Percentiles rank a stretch among this genome's conserved stretches.
Conservation (phyloP, 2,113 vertebrate species). For the Epinephelus fuscoguttatus region DNA sequence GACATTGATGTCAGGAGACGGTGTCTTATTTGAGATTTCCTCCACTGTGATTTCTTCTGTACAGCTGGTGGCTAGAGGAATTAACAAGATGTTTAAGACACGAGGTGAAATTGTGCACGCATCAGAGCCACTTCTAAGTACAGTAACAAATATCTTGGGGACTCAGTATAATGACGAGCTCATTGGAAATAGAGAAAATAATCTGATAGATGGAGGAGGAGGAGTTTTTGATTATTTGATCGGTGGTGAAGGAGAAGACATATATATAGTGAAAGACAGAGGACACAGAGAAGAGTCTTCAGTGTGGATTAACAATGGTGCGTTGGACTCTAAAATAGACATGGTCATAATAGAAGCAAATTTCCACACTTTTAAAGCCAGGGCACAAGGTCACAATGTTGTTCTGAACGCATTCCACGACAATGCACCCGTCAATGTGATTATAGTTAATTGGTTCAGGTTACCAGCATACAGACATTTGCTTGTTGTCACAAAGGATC, state of each 20-base stretch:
- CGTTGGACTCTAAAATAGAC: conserved; percentile 58
- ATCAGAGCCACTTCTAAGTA: conserved; percentile 40
- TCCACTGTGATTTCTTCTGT: conserved; percentile 52
- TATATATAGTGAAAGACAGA: conserved; percentile 56
- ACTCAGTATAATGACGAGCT: conserved; percentile 50
- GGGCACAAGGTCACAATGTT: neutral
- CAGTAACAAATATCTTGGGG: conserved; percentile 61
- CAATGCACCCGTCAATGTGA: neutral
- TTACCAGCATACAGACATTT: conserved; percentile 66
- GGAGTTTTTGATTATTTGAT: conserved; percentile 38
- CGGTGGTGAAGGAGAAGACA: conserved; percentile 62
- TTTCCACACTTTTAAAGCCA: conserved; percentile 34
- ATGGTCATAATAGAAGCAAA: conserved; percentile 60
- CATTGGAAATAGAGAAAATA: conserved; percentile 62
- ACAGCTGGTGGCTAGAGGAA: conserved; percentile 61
- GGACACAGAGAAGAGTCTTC: neutral
- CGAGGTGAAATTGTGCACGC: conserved; percentile 24
- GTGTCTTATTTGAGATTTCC: conserved; percentile 66
- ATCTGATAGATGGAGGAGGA: conserved; percentile 69
- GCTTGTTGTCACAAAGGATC: conserved; percentile 58
- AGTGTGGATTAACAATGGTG: conserved; percentile 58
- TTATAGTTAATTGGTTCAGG: conserved; percentile 61
- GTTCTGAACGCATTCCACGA: neutral
- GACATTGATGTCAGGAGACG: conserved; percentile 65
- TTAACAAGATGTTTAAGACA: conserved; percentile 64